Evolutionary conservation across 2,113 vertebrate genomes (phyloP).

Genomic region (Tetraodon nigroviridis): DNA sequence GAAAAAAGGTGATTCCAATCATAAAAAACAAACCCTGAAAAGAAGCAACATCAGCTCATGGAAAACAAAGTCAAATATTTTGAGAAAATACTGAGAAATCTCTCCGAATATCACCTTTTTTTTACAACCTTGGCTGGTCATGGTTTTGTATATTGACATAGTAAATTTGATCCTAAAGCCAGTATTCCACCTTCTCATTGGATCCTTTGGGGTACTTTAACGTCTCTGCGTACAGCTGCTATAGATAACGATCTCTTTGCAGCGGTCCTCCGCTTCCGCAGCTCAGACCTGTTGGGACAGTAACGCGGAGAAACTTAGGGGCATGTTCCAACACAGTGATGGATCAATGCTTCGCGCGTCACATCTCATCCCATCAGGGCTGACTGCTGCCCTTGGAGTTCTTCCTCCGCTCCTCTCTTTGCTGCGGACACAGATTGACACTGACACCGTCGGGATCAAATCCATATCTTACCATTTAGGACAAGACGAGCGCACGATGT

Average conservation of each 20-base stretch:
- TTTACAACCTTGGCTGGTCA: too few relatives aligned
- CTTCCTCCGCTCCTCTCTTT: constrained; percentile 3
- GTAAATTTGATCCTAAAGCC: too few relatives aligned
- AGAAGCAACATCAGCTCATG: neutral
- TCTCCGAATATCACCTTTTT: too few relatives aligned
- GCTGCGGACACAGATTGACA: neutral
- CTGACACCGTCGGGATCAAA: neutral
- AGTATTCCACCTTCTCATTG: neutral
- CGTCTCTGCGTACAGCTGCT: neutral
- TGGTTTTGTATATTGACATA: too few relatives aligned
- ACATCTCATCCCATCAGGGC: constrained; percentile 52
- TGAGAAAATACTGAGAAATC: too few relatives aligned
- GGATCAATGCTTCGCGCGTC: constrained; percentile 45
- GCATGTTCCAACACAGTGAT: constrained; percentile 52
- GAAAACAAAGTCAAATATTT: neutral
- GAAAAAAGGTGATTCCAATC: neutral
- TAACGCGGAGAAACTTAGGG: constrained; percentile 28
- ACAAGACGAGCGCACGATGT: neutral
- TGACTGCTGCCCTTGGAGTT: constrained; percentile 22
- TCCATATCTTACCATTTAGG: neutral
- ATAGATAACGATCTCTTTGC: neutral
- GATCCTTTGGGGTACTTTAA: neutral
- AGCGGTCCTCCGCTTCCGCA: neutral
- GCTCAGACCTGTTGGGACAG: constrained; percentile 35
- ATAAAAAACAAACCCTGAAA: neutral